Percentiles rank a stretch among this genome's conserved stretches.
Conservation (phyloP, 2,888 invertebrate species). For the Andrena marginata region DNA sequence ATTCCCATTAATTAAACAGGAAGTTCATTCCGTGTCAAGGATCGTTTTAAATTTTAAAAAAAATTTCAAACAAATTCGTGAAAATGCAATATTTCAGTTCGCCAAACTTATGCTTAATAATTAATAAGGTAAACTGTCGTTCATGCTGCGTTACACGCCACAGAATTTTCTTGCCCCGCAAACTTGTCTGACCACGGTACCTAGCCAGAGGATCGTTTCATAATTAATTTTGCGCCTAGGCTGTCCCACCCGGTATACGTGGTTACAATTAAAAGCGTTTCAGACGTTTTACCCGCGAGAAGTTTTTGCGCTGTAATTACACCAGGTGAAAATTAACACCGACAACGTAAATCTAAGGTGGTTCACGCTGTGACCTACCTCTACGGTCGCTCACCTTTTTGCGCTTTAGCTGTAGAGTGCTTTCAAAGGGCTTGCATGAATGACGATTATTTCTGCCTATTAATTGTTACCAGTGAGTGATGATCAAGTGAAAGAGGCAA, state of each 20-base stretch:
- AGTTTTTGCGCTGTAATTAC: constrained; percentile 46
- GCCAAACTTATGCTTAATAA: neutral
- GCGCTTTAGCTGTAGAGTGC: neutral
- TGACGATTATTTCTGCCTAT: neutral
- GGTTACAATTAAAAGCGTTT: constrained; percentile 47
- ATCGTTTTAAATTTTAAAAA: neutral
- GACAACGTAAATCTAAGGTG: constrained; percentile 32
- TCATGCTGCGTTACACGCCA: constrained; percentile 7
- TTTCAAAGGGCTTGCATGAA: no score
- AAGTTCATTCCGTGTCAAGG: neutral
- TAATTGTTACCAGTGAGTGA: neutral
- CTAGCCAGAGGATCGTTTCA: constrained; percentile 41
- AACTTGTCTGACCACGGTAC: constrained; percentile 31
- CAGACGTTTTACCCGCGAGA: constrained; percentile 14
- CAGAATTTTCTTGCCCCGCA: constrained; percentile 19
- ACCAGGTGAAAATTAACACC: constrained; percentile 35
- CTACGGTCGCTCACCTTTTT: neutral
- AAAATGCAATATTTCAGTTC: neutral
- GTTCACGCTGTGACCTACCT: constrained; percentile 3
- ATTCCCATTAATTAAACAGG: no score
- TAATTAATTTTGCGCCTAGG: constrained; percentile 54
- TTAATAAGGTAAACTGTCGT: constrained; percentile 39
- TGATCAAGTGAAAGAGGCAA: neutral
- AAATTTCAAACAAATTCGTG: neutral
- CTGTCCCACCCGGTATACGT: constrained; percentile 4